Evolutionary conservation across 2,888 invertebrate genomes (phyloP), one percentile per base, ranked within the genome.

Genomic region (Cataglyphis livida): DNA sequence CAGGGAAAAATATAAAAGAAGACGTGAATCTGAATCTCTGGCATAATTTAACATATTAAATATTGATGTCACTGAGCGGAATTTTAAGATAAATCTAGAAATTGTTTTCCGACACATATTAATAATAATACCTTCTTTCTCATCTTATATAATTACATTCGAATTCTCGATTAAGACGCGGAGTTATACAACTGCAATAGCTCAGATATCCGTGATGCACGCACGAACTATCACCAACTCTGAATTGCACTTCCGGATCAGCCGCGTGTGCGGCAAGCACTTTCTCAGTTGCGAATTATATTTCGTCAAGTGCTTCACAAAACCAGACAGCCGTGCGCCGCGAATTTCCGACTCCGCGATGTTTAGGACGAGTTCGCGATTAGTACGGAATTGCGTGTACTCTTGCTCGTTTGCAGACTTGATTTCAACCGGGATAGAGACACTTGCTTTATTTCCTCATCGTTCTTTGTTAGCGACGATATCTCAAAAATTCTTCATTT

Each of bases 241-340:
- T 15, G 57, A 66, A 83, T 78, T 81, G 82, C 82, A 81, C 84
- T 81, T 81, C 79, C 18, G 84, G 75, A 84, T 78, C 78, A 83
- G 70, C 78, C 85, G 84, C 84, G 81, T 65, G 78, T 81, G 51
- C 51, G 70, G 59, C 82, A 74, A 82, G 82, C 79, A 85, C 87
- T 85, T 85, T 84, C 81, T 73, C 79, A 81, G 62, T 64, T 74
- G 81, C 75, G 68, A 74, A 87, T 82, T 84, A 85, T 88, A 87
- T 87, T 87, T 88, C 83, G 87, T 88, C 85, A 85, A 76, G 76
- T 76, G 66, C 82, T 82, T 88, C 85, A 82, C 83, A 64, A 81
- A 85, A 85, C 81, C 78, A 81, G 81, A 78, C 35, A 57, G 82
- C 82, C 88, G 82, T 81, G 65, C 70, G 81, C 84, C 83, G 75